phyloP scores from a whole-genome alignment of 2,113 vertebrate species.

The Mellivora capensis region DNA sequence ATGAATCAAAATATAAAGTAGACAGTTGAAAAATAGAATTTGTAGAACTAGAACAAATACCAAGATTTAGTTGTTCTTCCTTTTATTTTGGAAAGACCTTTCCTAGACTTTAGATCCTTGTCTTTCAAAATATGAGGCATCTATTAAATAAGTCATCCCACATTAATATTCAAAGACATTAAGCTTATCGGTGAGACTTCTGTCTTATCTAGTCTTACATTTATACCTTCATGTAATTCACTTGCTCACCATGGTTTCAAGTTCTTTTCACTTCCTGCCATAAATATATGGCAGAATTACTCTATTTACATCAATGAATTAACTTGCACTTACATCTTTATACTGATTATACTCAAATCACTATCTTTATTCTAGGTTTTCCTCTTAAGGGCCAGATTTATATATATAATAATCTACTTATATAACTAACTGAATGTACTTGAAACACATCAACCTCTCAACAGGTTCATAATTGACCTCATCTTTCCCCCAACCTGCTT shows the following conservation, averaged over 20 bases:
- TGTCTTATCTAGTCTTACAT: background rate
- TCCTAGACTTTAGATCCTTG: background rate
- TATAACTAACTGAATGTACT: background rate
- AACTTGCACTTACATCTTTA: background rate
- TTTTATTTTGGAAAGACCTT: background rate
- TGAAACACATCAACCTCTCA: background rate
- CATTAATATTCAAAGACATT: background rate
- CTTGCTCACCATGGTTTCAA: background rate
- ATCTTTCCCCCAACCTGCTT: background rate
- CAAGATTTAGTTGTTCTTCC: background rate
- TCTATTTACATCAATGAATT: background rate
- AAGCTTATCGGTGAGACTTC: background rate
- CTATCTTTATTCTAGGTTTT: background rate
- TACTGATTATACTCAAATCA: background rate
- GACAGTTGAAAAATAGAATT: background rate
- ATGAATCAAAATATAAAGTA: background rate
- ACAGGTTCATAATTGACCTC: background rate
- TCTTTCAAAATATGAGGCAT: background rate
- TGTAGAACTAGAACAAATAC: background rate
- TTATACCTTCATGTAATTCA: background rate
- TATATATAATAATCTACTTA: background rate
- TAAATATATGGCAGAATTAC: background rate
- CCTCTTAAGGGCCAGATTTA: background rate
- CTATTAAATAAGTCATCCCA: background rate
- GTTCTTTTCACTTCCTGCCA: background rate